A percentile compares a stretch with the other conserved stretches of the same genome.
phyloP scores from a whole-genome alignment of 2,888 invertebrate genomes.

The Drosophila lacicola region DNA sequence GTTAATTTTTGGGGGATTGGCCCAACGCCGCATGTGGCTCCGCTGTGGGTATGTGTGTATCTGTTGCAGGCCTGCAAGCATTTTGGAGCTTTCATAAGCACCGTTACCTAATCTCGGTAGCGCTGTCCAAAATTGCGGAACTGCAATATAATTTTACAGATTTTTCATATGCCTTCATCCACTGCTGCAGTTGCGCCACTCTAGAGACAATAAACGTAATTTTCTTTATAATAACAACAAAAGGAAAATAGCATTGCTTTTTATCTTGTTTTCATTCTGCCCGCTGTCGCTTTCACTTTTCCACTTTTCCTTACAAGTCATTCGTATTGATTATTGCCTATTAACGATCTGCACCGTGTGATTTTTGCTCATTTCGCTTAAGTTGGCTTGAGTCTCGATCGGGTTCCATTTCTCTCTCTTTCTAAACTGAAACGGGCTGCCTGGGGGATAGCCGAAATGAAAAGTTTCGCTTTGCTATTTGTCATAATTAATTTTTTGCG shows the following conservation, averaged over 20 bases:
- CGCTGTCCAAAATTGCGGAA: slow-evolving; percentile 61
- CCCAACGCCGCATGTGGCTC: slow-evolving; percentile 36
- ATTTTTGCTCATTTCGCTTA: slow-evolving; percentile 44
- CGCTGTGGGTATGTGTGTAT: slow-evolving; percentile 2
- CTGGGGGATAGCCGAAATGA: slow-evolving; percentile 53
- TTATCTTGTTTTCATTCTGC: slow-evolving; percentile 57
- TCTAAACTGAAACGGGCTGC: neutral
- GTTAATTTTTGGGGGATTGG: slow-evolving; percentile 52
- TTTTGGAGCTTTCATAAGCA: slow-evolving; percentile 45
- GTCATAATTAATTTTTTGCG: slow-evolving; percentile 74
- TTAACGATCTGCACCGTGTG: slow-evolving; percentile 50
- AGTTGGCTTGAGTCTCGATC: slow-evolving; percentile 19
- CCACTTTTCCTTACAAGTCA: slow-evolving; percentile 65
- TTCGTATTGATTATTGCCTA: slow-evolving; percentile 72
- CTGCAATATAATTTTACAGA: slow-evolving; percentile 53
- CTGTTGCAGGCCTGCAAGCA: slow-evolving; percentile 36
- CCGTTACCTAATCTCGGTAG: slow-evolving; percentile 66
- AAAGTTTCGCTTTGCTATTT: slow-evolving; percentile 71
- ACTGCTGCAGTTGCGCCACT: slow-evolving; percentile 35
- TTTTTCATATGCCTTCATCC: slow-evolving; percentile 34
- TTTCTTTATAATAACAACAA: slow-evolving; percentile 19
- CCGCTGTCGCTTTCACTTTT: slow-evolving; percentile 73
- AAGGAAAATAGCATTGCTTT: slow-evolving; percentile 15
- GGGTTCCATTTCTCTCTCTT: slow-evolving; percentile 15
- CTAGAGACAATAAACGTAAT: slow-evolving; percentile 15